Percentiles rank a stretch among this genome's conserved stretches.
phyloP scores from a whole-genome alignment of 1,140 invertebrate species.

The Popillia japonica region DNA sequence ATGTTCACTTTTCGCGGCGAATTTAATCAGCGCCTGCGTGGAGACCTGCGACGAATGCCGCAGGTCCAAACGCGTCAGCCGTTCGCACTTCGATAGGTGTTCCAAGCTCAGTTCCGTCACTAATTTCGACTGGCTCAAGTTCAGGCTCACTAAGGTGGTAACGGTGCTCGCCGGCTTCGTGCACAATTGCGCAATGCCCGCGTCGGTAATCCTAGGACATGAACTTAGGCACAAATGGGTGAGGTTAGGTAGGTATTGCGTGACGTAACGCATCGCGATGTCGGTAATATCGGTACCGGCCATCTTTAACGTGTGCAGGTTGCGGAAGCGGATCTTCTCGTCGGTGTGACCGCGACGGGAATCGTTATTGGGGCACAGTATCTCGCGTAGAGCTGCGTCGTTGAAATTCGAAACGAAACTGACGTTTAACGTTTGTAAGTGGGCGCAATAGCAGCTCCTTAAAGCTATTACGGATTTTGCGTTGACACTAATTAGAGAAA shows the following conservation, averaged over 20 bases:
- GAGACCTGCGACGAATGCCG: conserved; percentile 80
- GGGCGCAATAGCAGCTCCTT: conserved; percentile 83
- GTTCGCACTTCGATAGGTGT: conserved; percentile 74
- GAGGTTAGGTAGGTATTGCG: conserved; percentile 78
- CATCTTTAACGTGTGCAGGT: conserved; percentile 77
- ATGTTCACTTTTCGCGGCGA: conserved; percentile 77
- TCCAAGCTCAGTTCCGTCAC: conserved; percentile 84
- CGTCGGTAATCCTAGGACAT: conserved; percentile 86
- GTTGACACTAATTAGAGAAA: conserved; percentile 82
- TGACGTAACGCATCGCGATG: conserved; percentile 81
- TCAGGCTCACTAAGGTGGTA: conserved; percentile 69
- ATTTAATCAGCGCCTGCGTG: conserved; percentile 80
- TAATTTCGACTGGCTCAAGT: conserved; percentile 82
- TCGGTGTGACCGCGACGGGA: conserved; percentile 84
- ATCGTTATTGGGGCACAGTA: conserved; percentile 84
- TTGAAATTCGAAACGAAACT: conserved; percentile 82
- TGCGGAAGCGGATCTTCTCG: conserved; percentile 80
- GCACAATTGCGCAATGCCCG: conserved; percentile 85
- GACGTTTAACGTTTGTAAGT: conserved; percentile 81
- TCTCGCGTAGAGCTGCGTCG: conserved; percentile 82
- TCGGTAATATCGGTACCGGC: conserved; percentile 91
- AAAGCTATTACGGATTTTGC: conserved; percentile 83
- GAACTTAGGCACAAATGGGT: conserved; percentile 82
- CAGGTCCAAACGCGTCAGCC: conserved; percentile 73
- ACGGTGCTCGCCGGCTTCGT: conserved; percentile 69